Evolutionary conservation across 2,797 vertebrate genomes (phyloP).

Genomic region (Denticeps clupeoides): DNA sequence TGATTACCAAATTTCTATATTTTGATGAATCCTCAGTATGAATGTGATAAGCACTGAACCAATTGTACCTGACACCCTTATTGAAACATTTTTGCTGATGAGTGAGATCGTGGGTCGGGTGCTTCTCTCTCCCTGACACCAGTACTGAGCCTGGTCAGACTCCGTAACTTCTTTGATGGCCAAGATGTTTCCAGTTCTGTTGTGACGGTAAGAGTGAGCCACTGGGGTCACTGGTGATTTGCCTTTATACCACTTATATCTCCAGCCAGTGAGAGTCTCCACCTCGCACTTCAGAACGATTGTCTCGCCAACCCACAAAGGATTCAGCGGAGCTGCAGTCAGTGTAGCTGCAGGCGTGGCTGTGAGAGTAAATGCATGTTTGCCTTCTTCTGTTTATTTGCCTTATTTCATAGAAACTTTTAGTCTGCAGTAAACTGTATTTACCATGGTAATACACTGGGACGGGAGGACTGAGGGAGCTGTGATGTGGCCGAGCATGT

Average conservation of each 20-base stretch:
- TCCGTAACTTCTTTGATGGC: not conserved
- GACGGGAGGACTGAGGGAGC: not conserved
- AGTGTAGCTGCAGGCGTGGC: not conserved
- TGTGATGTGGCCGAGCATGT: not conserved
- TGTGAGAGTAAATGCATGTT: not conserved
- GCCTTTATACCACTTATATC: not conserved
- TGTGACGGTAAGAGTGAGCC: not conserved
- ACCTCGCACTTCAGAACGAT: slow-evolving; percentile 9
- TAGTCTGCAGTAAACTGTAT: not conserved
- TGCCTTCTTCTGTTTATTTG: not conserved
- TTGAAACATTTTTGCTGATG: not conserved
- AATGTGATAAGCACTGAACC: no score
- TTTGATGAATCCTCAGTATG: no score
- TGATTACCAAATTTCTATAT: no score
- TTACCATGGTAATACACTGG: not conserved
- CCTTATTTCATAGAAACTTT: no score
- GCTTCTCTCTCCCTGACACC: not conserved
- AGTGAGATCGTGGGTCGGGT: not conserved
- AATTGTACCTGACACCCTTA: no score
- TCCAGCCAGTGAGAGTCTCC: not conserved
- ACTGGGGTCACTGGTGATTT: not conserved
- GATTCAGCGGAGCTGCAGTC: not conserved
- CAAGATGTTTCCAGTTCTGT: not conserved
- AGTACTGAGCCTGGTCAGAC: slow-evolving; percentile 2
- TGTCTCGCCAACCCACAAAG: not conserved